A percentile compares a stretch with the other conserved stretches of the same genome.
These are phyloP conservation scores for Aphodius sticticus DNA, from an alignment of 2,888 invertebrate genomes.

Conservation along the genomic window DNA sequence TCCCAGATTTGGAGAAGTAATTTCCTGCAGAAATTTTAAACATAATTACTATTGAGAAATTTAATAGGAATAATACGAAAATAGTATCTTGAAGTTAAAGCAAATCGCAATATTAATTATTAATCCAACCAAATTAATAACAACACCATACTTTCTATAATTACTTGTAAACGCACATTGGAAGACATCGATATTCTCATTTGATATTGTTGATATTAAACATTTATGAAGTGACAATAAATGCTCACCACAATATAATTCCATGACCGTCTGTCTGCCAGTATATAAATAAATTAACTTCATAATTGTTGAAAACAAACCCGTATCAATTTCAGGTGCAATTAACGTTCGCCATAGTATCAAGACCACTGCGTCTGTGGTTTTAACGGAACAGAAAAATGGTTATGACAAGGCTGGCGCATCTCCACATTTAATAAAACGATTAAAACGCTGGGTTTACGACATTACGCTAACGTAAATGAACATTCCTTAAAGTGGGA, in stretches of 20 bases:
- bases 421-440: conserved; percentile 54
- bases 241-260: conserved; percentile 1
- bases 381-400: conserved; percentile 35
- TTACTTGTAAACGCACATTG: no score
- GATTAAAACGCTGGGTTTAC: conserved; percentile 53
- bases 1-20: no score
- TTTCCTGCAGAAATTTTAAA: no score
- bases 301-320: not conserved
- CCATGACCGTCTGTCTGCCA: not conserved
- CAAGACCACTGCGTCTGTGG: not conserved
- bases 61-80: no score
- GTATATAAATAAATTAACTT: not conserved
- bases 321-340: not conserved
- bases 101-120: no score
- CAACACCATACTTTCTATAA: no score
- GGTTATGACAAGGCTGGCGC: conserved; percentile 48
- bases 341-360: not conserved
- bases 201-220: no score
- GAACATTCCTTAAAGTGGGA: conserved; percentile 44
- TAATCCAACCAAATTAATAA: no score
- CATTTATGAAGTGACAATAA: not conserved
- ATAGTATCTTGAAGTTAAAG: no score
- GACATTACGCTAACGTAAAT: conserved; percentile 52
- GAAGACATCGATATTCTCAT: no score
- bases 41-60: no score